Conservation (phyloP, 2,113 vertebrate genomes). For the Zeus faber region DNA sequence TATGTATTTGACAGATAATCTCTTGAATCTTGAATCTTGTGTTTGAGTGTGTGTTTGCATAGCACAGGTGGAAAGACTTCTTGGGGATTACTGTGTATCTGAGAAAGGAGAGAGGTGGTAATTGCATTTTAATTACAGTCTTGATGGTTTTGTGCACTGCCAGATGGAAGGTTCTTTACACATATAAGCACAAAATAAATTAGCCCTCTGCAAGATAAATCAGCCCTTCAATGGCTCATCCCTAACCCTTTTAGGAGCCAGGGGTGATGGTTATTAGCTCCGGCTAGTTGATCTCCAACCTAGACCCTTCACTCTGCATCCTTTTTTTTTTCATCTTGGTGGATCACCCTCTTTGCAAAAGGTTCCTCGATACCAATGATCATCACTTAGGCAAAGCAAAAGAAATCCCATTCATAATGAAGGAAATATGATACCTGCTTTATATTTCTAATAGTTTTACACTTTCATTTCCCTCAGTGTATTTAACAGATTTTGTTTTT, state of each 20-base stretch:
- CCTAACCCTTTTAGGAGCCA: constrained; percentile 42
- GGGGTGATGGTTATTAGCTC: constrained; percentile 45
- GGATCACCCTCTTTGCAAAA: too few relatives aligned
- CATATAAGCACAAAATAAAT: constrained; percentile 86
- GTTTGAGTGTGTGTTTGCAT: constrained; percentile 68
- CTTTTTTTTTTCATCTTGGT: too few relatives aligned
- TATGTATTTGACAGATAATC: neutral
- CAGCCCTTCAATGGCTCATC: constrained; percentile 44
- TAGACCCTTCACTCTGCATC: constrained; percentile 7
- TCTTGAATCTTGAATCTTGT: too few relatives aligned
- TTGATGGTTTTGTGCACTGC: constrained; percentile 91
- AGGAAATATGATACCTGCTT: too few relatives aligned
- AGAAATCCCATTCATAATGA: too few relatives aligned
- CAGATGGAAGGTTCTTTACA: constrained; percentile 95
- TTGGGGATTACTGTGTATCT: constrained; percentile 85
- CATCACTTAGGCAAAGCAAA: too few relatives aligned
- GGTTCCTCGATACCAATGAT: too few relatives aligned
- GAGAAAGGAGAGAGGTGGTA: constrained; percentile 84
- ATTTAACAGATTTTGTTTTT: too few relatives aligned
- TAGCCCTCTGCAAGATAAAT: too few relatives aligned
- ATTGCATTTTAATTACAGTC: constrained; percentile 99
- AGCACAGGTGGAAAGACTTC: constrained; percentile 94
- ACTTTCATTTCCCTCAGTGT: too few relatives aligned
- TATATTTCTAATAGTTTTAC: too few relatives aligned
- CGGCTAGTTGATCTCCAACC: constrained; percentile 31